Evolutionary conservation across 2,888 invertebrate genomes (phyloP), one percentile per base, ranked within the genome.

Genomic region (Zhuqinia jingwanae): DNA sequence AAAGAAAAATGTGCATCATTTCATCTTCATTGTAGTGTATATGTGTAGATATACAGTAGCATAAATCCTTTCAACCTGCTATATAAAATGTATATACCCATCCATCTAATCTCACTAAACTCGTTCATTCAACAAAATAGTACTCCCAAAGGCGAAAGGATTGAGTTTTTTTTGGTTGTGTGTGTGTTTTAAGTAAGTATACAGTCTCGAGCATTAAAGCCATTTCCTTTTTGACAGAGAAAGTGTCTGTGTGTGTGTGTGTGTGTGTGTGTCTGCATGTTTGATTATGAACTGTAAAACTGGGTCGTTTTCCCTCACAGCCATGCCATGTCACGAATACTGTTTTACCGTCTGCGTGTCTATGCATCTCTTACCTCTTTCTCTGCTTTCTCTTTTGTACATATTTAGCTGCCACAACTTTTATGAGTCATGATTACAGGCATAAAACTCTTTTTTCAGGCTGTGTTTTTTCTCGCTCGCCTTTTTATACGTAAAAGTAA

Each of bases 351-450:
- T 77, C 42, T 15, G 20, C 63, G 1, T 13, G 30, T 63, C n/a
- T 63, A 5, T n/a, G 15, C n/a, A 30, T 27, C n/a, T 47, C 45
- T 20, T n/a, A 45, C 6, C 45, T n/a, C 47, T 25, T 6, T 27
- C 8, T 45, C 36, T 45, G 1, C 50, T 53, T 53, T 27, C 27
- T n/a, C 45, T 36, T 36, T 17, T 75, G 27, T 56, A 75, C 15
- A 36, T 36, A 36, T 56, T 45, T 15, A 25, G 22, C 79, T 79
- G 47, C 50, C 65, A 65, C 79, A 79, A 79, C 65, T 65, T 36
- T 79, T 65, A 79, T 79, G 65, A 65, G 79, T 79, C 79, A 65
- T 79, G 79, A 79, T 65, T 79, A 56, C 65, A 47, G 63, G 30
- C 79, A 79, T 79, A 79, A 79, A 79, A 79, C 25, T 65, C 42